Evolutionary conservation across 2,797 vertebrate genomes (phyloP).

Genomic region (Tolypeutes matacus): DNA sequence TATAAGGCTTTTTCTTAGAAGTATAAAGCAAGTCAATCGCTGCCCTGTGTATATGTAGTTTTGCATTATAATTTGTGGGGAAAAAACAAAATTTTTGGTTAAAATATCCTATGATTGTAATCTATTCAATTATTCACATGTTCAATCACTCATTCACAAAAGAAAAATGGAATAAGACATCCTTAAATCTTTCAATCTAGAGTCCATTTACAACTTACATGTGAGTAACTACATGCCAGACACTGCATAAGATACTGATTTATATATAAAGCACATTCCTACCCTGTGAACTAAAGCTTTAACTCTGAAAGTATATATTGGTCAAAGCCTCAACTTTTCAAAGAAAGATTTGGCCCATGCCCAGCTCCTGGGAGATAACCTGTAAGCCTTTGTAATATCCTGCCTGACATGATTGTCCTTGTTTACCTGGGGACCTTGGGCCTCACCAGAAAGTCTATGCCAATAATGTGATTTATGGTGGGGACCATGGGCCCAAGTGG

Average conservation of each 20-base stretch:
- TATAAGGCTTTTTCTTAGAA: not conserved
- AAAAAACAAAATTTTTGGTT: not conserved
- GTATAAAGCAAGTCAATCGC: not conserved
- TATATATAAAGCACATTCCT: not conserved
- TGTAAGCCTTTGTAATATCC: not conserved
- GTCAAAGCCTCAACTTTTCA: not conserved
- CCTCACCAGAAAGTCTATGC: not conserved
- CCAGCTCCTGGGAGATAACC: not conserved
- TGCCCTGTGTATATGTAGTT: not conserved
- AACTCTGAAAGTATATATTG: not conserved
- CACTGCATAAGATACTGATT: not conserved
- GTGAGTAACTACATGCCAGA: not conserved
- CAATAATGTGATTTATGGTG: not conserved
- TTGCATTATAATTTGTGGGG: not conserved
- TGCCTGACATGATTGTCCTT: not conserved
- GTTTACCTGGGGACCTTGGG: not conserved
- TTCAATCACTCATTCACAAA: not conserved
- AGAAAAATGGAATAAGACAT: not conserved
- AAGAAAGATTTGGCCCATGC: not conserved
- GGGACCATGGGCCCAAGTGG: fast-evolving
- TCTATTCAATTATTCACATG: not conserved
- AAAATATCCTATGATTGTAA: not conserved
- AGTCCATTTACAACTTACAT: not conserved
- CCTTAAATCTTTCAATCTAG: not conserved
- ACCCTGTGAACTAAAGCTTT: not conserved